Conservation (phyloP, 2,888 invertebrate genomes). For the Oligia strigilis region DNA sequence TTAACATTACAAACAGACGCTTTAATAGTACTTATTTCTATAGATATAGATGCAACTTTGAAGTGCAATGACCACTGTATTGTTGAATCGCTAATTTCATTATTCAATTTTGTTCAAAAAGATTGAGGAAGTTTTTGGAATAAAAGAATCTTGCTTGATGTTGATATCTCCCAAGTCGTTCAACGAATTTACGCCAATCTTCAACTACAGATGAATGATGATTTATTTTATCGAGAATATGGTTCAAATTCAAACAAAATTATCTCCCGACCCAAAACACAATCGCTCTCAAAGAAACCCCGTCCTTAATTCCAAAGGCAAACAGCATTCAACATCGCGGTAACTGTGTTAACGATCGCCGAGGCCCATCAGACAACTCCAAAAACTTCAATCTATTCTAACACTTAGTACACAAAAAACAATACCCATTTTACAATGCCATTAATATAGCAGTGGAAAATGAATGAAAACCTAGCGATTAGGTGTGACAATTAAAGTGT, state of each 20-base stretch:
- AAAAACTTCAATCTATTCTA: conserved; percentile 30
- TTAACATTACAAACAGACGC: no score
- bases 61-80: no score
- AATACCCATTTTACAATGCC: conserved; percentile 33
- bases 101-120: no score
- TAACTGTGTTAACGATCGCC: conserved; percentile 62
- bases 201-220: no score
- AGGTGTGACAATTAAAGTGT: conserved; percentile 64
- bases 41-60: no score
- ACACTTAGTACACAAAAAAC: conserved; percentile 13
- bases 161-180: no score
- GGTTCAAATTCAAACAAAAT: conserved; percentile 15
- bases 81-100: no score
- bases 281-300: conserved; percentile 56
- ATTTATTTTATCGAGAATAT: neutral
- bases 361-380: conserved; percentile 36
- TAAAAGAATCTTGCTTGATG: no score
- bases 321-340: conserved; percentile 57
- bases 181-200: conserved; percentile 3
- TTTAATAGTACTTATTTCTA: no score
- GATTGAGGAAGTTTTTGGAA: no score
- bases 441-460: conserved; percentile 35
- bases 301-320: conserved; percentile 64
- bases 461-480: conserved; percentile 66
- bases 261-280: conserved; percentile 26